Base-by-base conservation (phyloP, 2,888 invertebrate genomes). In the Hydrotaea diabolus region DNA sequence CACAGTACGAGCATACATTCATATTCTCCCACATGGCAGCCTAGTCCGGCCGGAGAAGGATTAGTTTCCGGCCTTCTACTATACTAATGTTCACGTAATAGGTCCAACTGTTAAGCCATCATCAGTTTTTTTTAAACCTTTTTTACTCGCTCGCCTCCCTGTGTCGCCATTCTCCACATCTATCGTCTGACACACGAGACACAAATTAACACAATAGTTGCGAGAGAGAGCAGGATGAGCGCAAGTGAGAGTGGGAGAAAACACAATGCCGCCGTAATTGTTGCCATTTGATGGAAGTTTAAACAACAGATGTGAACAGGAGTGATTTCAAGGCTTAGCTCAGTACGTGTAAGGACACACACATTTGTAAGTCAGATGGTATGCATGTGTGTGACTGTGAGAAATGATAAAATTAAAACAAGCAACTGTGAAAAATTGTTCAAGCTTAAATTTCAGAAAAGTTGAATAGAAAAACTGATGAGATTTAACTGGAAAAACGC, bases 251-350 rank as follows among this genome's bases (percentile, higher is more conserved):
- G 26, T 39, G 31, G 31, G 31, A 31, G 26, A 23, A 39, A 36
- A 66, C 39, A 46, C 69, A 69, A 46, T 69, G 46, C 46, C 15
- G 7, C 2, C 11, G 39, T 69, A 69, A 69, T 69, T 69, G 43
- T 69, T 69, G 69, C 19, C 15, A 23, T 43, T 23, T 69, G 43
- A 69, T 69, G 69, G 23, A 69, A 69, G 69, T 69, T 46, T 39
- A 23, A 17, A 46, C 46, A 69, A 46, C 69, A 69, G 46, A 43
- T 69, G 69, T 69, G 69, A 69, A 69, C 69, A 23, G 15, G 43
- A 69, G 46, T 46, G 69, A 69, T 69, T 69, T 69, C 15, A 69
- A 23, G 69, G 69, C 43, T 69, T 69, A 69, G 46, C 39, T 23
- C 15, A 43, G 19, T 0, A 69, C 15, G 39, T 31, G 69, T 23